phyloP scores from a whole-genome alignment of 2,797 vertebrate species.

The Emys orbicularis region DNA sequence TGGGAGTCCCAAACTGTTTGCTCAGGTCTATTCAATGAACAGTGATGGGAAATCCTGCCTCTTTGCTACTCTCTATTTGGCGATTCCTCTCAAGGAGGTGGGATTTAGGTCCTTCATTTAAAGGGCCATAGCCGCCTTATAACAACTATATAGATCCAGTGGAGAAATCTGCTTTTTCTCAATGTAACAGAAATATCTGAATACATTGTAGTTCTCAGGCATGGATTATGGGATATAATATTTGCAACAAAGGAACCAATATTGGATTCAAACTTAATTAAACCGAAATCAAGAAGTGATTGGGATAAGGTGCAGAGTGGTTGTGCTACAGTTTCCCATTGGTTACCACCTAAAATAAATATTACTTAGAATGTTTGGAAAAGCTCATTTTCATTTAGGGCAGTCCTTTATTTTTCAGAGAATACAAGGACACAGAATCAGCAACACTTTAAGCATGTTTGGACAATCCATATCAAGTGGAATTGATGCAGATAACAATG shows the following conservation, averaged over 20 bases:
- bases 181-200: background rate
- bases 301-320: background rate
- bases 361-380: background rate
- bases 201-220: background rate
- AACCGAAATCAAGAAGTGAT: background rate
- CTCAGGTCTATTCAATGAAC: background rate
- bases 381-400: constrained; percentile 7
- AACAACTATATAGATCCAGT: background rate
- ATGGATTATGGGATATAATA: background rate
- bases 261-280: background rate
- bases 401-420: constrained; percentile 81
- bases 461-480: constrained; percentile 94
- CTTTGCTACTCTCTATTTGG: background rate
- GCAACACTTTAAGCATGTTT: constrained; percentile 91
- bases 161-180: background rate
- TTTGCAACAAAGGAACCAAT: background rate
- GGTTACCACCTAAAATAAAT: background rate
- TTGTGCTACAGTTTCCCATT: background rate
- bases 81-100: background rate
- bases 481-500: constrained; percentile 93
- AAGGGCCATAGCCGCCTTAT: background rate
- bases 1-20: background rate
- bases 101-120: background rate
- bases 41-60: background rate
- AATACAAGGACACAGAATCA: constrained; percentile 88